Evolutionary conservation across 2,888 invertebrate species (phyloP), one percentile per base, ranked within the genome.

Genomic region (Nomada lathburiana): DNA sequence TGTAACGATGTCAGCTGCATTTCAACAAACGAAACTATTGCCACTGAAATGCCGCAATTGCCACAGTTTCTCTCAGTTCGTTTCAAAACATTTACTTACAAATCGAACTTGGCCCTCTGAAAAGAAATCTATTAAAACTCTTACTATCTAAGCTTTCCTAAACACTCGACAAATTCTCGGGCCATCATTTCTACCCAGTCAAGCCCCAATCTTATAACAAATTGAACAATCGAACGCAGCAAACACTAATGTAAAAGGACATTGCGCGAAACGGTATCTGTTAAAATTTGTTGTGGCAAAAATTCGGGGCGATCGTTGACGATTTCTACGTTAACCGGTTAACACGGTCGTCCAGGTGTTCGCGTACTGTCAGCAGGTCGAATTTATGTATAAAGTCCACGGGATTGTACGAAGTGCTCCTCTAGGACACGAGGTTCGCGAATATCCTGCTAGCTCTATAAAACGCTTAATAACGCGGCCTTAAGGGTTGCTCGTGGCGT

Each of bases 391-490:
- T 79, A 82, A 84, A 79, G 53, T 69, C 50, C 67, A 63, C 65
- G 52, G 60, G 65, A 60, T 73, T 76, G 73, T 72, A 67, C 74
- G 65, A 60, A 52, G 73, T 36, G 70, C 53, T 52, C 76, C 63
- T 63, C 79, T 84, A 84, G 84, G 82, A 84, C 82, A 75, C 74
- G 82, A 59, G 78, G 53, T 60, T 52, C 73, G 68, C 57, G n/a
- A 59, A 67, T 67, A 78, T 85, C 76, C 74, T 64, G 70, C 64
- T 73, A 81, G 81, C 80, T 78, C 80, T 86, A 86, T 83, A 89
- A 90, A 89, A 80, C 82, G 87, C 86, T 91, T 88, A 90, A 91
- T 88, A 90, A 89, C 82, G 83, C 80, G 81, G 84, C 85, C 89
- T 80, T 83, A 80, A 84, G 82, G 82, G 80, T 82, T 74, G 86